Evolutionary conservation across 2,888 invertebrate genomes (phyloP).

Genomic region (Eristalinus aeneus): DNA sequence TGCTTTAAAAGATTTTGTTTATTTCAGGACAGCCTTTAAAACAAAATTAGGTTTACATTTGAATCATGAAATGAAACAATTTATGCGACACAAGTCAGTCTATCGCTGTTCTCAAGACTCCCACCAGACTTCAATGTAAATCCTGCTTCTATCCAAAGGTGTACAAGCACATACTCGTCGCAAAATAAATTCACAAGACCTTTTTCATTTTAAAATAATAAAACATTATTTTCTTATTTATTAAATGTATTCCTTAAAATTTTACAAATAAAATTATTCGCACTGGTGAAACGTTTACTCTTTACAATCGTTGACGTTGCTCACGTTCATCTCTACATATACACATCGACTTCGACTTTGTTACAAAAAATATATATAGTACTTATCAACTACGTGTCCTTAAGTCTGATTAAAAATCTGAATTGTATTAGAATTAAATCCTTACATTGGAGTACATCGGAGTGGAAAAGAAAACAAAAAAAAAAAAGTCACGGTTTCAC

Average conservation of each 20-base stretch:
- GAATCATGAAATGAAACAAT: no score
- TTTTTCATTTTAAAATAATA: background rate
- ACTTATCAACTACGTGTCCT: constrained; percentile 48
- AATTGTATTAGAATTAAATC: constrained; percentile 18
- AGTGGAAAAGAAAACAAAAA: constrained; percentile 34
- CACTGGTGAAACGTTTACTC: constrained; percentile 51
- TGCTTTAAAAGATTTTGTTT: no score
- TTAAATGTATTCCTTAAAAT: constrained; percentile 46
- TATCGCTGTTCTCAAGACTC: no score
- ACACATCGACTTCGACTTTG: constrained; percentile 48
- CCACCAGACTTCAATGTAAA: no score
- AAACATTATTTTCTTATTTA: constrained; percentile 23
- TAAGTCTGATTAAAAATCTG: constrained; percentile 34
- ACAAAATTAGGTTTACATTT: no score
- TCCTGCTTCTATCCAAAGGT: no score
- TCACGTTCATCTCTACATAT: constrained; percentile 4
- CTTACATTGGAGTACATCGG: constrained; percentile 37
- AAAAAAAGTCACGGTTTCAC: constrained; percentile 11
- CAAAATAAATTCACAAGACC: background rate
- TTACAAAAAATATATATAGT: constrained; percentile 67
- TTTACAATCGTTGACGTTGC: constrained; percentile 3
- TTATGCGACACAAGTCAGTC: no score
- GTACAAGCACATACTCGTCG: no score
- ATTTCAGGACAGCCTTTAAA: no score
- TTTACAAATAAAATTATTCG: constrained; percentile 59